Conservation (phyloP, 2,113 vertebrate genomes). For the Anser cygnoides region DNA sequence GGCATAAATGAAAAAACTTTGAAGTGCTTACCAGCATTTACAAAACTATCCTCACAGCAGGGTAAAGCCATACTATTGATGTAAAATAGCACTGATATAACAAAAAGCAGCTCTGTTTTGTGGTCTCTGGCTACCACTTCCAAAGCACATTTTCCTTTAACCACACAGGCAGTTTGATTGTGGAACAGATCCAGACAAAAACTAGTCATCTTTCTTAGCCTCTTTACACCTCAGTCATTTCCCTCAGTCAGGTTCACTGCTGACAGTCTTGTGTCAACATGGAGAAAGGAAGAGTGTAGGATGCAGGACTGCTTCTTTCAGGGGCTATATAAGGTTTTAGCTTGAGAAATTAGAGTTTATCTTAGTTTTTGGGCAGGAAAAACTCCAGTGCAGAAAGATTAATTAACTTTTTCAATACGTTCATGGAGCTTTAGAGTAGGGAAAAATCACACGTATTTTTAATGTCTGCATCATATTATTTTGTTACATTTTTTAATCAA, state of each 20-base stretch:
- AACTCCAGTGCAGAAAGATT: not conserved
- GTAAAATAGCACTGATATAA: not conserved
- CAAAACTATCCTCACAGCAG: not conserved
- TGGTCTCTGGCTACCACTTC: not conserved
- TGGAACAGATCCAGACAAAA: not conserved
- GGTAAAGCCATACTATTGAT: not conserved
- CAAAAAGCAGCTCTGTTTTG: not conserved
- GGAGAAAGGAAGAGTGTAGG: not conserved
- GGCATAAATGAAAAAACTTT: not conserved
- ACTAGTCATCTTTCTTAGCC: not conserved
- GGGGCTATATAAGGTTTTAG: not conserved
- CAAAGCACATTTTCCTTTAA: not conserved
- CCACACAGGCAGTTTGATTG: not conserved
- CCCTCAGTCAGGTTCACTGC: not conserved
- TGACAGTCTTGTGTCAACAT: not conserved
- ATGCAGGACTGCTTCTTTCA: not conserved
- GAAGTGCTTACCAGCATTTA: not conserved
- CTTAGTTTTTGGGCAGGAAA: not conserved
- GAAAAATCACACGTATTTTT: not conserved
- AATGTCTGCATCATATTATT: not conserved
- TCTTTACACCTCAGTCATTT: not conserved
- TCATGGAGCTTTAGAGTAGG: not conserved
- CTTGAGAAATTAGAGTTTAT: not conserved
- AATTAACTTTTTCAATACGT: not conserved
- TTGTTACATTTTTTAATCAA: not conserved